Evolutionary conservation across 30 jellyfish, hydroid and myxozoan species (phyloP).

Genomic region (Aurelia aurita complex sp. Pacific): DNA sequence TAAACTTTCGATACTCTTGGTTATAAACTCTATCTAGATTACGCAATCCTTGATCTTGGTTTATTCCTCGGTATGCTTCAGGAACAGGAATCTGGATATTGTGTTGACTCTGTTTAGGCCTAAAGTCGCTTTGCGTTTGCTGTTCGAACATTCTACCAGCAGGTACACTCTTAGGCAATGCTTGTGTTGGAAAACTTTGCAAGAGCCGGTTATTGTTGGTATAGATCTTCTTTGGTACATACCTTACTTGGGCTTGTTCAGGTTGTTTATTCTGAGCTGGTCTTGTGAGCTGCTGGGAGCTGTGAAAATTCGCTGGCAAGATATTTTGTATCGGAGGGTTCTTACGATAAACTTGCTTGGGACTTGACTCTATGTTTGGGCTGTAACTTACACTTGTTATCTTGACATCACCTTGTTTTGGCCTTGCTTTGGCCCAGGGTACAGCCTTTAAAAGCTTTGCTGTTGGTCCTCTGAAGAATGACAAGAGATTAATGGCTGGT

Average conservation of each 20-base stretch:
- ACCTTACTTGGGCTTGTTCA: not conserved
- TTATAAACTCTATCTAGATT: slow-evolving; percentile 33
- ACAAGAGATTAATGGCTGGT: slow-evolving; percentile 42
- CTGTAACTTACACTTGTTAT: slow-evolving; percentile 19
- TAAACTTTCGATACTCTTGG: slow-evolving; percentile 48
- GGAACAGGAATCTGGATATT: not conserved
- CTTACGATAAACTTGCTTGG: slow-evolving; percentile 5
- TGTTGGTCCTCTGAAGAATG: slow-evolving; percentile 70
- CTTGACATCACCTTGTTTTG: slow-evolving; percentile 16
- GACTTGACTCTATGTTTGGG: not conserved
- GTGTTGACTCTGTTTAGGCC: not conserved
- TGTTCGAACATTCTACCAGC: not conserved
- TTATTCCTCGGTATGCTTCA: not conserved
- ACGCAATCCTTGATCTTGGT: not conserved
- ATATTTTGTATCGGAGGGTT: not conserved
- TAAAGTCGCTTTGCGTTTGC: not conserved
- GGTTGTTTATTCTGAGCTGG: too few species aligned
- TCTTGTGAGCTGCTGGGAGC: too few species aligned
- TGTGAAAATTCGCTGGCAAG: not conserved
- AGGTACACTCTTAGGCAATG: not conserved
- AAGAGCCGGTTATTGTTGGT: not conserved
- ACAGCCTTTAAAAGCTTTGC: slow-evolving; percentile 29
- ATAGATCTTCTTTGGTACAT: not conserved
- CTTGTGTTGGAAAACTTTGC: not conserved
- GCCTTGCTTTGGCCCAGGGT: slow-evolving; percentile 10